These are phyloP conservation scores for Arvicanthis niloticus DNA, from an alignment of 2,113 vertebrate species.

Conservation along the genomic window DNA sequence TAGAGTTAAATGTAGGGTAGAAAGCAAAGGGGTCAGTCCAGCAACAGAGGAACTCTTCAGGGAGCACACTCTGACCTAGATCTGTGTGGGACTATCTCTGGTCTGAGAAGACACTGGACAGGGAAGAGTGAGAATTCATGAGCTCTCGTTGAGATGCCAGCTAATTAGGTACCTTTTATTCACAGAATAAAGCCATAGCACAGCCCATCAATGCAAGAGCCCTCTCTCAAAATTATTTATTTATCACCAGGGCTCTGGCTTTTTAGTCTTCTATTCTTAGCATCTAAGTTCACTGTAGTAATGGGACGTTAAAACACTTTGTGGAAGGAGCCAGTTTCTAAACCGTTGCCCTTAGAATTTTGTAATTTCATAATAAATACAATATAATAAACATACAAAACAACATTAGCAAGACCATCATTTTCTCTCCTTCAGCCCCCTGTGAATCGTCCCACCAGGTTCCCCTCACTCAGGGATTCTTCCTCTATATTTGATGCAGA, in stretches of 20 bases:
- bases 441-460: not conserved
- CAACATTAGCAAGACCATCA: conserved; percentile 18
- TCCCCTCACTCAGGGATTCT: not conserved
- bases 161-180: not conserved
- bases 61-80: not conserved
- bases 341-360: conserved; percentile 61
- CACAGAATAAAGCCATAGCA: not conserved
- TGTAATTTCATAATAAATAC: conserved; percentile 57
- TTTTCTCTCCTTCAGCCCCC: not conserved
- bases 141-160: not conserved
- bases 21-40: not conserved
- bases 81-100: not conserved
- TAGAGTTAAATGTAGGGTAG: not conserved
- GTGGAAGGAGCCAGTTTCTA: not conserved
- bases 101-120: not conserved
- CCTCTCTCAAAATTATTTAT: not conserved
- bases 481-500: not conserved
- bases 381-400: conserved; percentile 20
- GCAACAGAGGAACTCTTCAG: not conserved
- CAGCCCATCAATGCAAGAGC: not conserved
- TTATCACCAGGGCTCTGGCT: not conserved
- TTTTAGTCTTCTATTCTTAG: not conserved
- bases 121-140: not conserved
- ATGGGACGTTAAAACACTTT: not conserved
- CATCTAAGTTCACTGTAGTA: not conserved